These are phyloP conservation scores for Periplaneta americana DNA, from an alignment of 1,140 invertebrate species.

Conservation along the genomic window DNA sequence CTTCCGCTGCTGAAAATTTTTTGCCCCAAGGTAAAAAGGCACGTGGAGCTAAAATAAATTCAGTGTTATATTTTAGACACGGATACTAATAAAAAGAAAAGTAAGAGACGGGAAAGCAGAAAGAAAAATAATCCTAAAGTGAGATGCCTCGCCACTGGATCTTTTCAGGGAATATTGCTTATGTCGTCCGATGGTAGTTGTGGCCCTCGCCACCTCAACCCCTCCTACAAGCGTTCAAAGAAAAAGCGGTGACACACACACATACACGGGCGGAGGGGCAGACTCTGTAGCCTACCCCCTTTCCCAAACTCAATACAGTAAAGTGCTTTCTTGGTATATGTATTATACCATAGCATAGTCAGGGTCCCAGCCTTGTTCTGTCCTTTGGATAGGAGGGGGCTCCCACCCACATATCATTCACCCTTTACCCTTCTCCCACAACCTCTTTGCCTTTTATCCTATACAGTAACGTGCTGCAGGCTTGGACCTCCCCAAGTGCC, in stretches of 20 bases:
- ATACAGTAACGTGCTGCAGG: background rate
- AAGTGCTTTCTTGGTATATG: slow-evolving; percentile 27
- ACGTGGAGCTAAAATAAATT: background rate
- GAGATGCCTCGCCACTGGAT: background rate
- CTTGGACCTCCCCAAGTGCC: background rate
- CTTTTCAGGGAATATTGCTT: background rate
- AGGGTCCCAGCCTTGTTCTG: background rate
- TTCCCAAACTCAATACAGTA: slow-evolving; percentile 37
- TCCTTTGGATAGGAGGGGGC: background rate
- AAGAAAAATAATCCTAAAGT: background rate
- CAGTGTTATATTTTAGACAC: background rate
- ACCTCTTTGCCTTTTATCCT: background rate
- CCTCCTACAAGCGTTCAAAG: background rate
- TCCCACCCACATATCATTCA: slow-evolving; percentile 1
- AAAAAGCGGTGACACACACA: background rate
- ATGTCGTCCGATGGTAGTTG: background rate
- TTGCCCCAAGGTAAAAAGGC: background rate
- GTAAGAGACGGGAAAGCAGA: background rate
- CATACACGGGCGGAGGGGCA: background rate
- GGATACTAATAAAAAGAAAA: background rate
- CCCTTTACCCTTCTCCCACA: background rate
- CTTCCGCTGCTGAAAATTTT: no score
- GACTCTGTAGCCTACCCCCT: slow-evolving; percentile 4
- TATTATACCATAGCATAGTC: background rate
- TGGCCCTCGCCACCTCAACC: background rate